A percentile compares a stretch with the other conserved stretches of the same genome.
Evolutionary conservation across 2,888 invertebrate species (phyloP).

Genomic region (Agrotis ipsilon): DNA sequence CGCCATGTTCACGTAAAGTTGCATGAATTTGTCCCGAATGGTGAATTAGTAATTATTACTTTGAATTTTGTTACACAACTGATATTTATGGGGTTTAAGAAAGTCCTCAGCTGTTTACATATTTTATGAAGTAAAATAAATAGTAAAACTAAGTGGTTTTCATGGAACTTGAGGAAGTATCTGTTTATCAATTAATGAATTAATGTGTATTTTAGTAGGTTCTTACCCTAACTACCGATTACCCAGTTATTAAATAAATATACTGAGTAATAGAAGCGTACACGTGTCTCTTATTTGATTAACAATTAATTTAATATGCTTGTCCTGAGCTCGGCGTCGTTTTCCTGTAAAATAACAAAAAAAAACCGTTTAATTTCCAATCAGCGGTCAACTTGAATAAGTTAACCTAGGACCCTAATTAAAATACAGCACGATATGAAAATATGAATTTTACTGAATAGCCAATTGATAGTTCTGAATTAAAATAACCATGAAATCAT

Average conservation of each 20-base stretch:
- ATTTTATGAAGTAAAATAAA: not conserved
- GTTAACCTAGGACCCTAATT: too few relatives aligned
- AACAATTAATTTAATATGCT: not conserved
- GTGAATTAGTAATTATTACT: constrained; percentile 47
- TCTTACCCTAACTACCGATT: not conserved
- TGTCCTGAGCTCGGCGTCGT: not conserved
- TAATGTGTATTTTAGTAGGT: not conserved
- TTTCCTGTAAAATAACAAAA: not conserved
- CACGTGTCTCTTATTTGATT: constrained; percentile 25
- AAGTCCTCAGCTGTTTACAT: not conserved
- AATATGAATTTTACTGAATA: too few relatives aligned
- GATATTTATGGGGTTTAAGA: not conserved
- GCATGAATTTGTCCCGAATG: constrained; percentile 55
- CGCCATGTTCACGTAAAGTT: constrained; percentile 40
- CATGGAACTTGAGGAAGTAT: not conserved
- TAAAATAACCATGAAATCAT: too few relatives aligned
- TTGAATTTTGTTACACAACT: constrained; percentile 10
- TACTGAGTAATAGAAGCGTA: constrained; percentile 6
- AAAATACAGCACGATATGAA: too few relatives aligned
- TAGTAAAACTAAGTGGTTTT: too few relatives aligned
- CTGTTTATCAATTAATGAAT: not conserved
- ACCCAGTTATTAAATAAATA: not conserved
- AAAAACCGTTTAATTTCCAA: too few relatives aligned
- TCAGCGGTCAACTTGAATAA: too few relatives aligned
- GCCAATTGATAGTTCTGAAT: too few relatives aligned